Percentiles rank a stretch among this genome's conserved stretches.
Conservation (phyloP, 2,888 invertebrate species). For the Hymenopus coronatus region DNA sequence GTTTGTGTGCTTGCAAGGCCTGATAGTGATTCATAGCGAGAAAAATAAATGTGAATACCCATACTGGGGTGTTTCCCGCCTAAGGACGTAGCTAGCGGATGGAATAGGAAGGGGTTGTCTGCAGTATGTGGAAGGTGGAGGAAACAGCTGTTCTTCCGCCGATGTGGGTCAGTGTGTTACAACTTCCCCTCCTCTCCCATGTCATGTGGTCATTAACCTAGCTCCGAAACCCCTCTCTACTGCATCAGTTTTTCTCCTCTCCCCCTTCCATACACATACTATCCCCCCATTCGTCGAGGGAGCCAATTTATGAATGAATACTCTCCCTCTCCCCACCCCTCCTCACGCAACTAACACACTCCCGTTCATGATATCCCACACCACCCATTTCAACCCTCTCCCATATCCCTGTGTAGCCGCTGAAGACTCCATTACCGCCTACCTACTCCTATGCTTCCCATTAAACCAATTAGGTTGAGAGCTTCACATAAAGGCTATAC, state of each 20-base stretch:
- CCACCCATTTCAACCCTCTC: background rate
- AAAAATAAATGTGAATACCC: background rate
- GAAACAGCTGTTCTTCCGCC: background rate
- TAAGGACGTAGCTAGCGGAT: background rate
- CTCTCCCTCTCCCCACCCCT: background rate
- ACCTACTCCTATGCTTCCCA: background rate
- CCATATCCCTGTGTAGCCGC: background rate
- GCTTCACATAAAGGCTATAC: background rate
- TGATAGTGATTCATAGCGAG: background rate
- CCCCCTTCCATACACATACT: background rate
- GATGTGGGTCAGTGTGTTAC: slow-evolving; percentile 27
- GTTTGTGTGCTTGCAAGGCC: background rate
- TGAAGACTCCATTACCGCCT: background rate
- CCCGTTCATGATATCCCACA: background rate
- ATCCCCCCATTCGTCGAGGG: background rate
- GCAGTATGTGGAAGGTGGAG: background rate
- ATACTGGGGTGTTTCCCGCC: background rate
- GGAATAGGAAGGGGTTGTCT: background rate
- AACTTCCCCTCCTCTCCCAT: slow-evolving; percentile 20
- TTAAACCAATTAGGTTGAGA: background rate
- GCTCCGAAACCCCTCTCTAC: background rate
- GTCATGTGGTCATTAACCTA: slow-evolving; percentile 30
- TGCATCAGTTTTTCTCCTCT: background rate
- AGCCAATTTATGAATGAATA: slow-evolving; percentile 30
- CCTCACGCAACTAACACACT: background rate